Evolutionary conservation across 1,140 invertebrate species (phyloP), one percentile per base, ranked within the genome.

Genomic region (Platorchestia sp.): DNA sequence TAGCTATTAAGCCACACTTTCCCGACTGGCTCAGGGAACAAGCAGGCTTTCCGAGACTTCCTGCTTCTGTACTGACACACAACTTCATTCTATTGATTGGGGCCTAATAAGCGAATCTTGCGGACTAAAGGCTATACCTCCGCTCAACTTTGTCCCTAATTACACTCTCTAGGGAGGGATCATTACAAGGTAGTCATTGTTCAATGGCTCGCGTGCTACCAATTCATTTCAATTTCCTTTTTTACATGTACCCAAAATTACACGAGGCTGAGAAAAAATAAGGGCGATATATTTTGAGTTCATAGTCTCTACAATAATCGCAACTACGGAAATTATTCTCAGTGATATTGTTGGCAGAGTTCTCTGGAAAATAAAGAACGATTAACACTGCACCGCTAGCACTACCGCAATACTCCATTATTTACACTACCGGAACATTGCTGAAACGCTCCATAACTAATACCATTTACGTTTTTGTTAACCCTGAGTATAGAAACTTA

Each of bases 11-110:
- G 91, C 91, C 91, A 45, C 91, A 93, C 91, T 45, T 93, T 45
- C 91, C 43, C 0, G 1, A n/a, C 91, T 93, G 91, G 91, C 91
- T 93, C 7, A 36, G 41, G 87, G 87, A 90, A 5, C 87, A 90
- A 93, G 43, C 45, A 93, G 45, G 43, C 91, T n/a, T 22, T 93
- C 43, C 43, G 91, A 40, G 27, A 93, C 45, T 47, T 93, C 91
- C 43, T 44, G n/a, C 87, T 89, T 89, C 41, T 41, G 43, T 89
- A 44, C 87, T 42, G 87, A 16, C 41, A 45, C 91, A 93, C 43
- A 93, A 93, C 10, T 93, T 93, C 91, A 45, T 93, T 93, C 91
- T 93, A 93, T 93, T 93, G 91, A 93, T 93, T 93, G 91, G 36
- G 91, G 45, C 43, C 91, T 93, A 45, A 93, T 93, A 93, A 93